Evolutionary conservation across 1,140 invertebrate genomes (phyloP).

Genomic region (Battus philenor): DNA sequence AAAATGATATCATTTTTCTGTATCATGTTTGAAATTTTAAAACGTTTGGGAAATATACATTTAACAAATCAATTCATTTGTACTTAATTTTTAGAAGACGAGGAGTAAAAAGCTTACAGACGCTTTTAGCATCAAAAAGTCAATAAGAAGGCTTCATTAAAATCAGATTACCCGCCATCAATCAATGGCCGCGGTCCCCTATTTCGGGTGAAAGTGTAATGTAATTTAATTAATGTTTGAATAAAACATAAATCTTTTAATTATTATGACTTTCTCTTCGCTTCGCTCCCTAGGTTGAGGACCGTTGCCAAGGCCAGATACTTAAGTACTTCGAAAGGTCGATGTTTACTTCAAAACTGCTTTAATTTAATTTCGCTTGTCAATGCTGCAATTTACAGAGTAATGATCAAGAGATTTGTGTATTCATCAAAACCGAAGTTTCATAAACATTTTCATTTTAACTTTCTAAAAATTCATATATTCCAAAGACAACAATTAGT

Average conservation of each 20-base stretch:
- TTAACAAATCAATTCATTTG: conserved; percentile 12
- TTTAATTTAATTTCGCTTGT: conserved; percentile 5
- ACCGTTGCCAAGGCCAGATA: conserved; percentile 6
- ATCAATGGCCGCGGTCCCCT: conserved; percentile 12
- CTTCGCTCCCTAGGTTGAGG: background rate
- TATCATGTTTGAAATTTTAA: no score
- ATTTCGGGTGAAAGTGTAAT: conserved; percentile 13
- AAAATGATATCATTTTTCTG: no score
- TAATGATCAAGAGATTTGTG: no score
- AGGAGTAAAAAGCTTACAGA: background rate
- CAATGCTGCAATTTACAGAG: no score
- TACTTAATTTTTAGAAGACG: background rate
- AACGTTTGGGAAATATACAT: no score
- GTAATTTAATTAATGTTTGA: conserved; percentile 15
- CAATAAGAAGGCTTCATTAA: conserved; percentile 15
- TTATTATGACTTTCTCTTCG: conserved; percentile 12
- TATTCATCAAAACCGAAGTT: no score
- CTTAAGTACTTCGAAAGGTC: conserved; percentile 8
- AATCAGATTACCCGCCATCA: conserved; percentile 15
- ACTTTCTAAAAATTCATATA: no score
- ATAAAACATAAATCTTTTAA: conserved; percentile 12
- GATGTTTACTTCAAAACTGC: conserved; percentile 12
- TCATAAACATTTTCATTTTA: no score
- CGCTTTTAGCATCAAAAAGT: conserved; percentile 11
- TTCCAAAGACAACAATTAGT: no score